Percentiles rank a stretch among this genome's conserved stretches.
phyloP scores from a whole-genome alignment of 2,113 vertebrate genomes.

The Xyrauchen texanus region DNA sequence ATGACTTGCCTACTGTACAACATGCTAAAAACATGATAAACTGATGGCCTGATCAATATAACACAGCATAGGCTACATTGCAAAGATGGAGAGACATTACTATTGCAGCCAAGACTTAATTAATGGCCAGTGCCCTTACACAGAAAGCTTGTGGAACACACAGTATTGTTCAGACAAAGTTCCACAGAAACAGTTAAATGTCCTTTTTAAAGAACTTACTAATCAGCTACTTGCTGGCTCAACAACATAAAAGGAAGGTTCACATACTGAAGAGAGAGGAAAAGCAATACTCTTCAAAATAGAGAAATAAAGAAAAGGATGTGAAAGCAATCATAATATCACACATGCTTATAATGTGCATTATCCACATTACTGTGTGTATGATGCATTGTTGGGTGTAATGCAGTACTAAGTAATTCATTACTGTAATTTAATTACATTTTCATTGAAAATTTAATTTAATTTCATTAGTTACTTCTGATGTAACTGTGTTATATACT shows the following conservation, averaged over 20 bases:
- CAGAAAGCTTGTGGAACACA: not conserved
- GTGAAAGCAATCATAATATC: not conserved
- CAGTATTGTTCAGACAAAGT: not conserved
- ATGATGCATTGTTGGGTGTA: too few species aligned
- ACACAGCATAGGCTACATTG: not conserved
- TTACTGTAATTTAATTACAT: too few species aligned
- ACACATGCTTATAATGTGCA: not conserved
- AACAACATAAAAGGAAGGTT: not conserved
- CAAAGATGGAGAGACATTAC: not conserved
- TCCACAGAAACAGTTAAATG: not conserved
- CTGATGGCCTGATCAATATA: not conserved
- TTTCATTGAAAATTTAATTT: too few species aligned
- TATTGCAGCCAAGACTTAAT: not conserved
- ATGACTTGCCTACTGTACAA: too few species aligned
- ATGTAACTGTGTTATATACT: too few species aligned
- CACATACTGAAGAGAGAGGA: not conserved
- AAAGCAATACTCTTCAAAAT: not conserved
- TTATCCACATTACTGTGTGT: not conserved
- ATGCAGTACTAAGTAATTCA: too few species aligned
- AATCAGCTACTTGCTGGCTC: not conserved
- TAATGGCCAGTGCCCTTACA: not conserved
- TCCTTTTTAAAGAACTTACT: not conserved
- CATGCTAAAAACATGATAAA: not conserved
- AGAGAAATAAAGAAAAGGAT: too few species aligned
- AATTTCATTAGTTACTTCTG: too few species aligned